Base-by-base conservation (phyloP, 37 sponge, comb jelly and placozoan genomes). In the Petrosia ficiformis region DNA sequence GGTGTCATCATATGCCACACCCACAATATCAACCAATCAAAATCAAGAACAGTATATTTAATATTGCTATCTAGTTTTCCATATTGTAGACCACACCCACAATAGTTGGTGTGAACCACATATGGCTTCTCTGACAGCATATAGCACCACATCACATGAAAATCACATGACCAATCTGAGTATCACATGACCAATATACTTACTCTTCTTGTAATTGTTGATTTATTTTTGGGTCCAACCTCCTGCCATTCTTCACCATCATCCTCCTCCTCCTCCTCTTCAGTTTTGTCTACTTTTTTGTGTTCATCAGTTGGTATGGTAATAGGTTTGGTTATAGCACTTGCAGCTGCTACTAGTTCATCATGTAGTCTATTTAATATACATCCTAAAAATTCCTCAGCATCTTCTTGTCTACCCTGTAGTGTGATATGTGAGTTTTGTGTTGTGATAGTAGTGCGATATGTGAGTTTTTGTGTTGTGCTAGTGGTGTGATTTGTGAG, bases 321-420 rank as follows among this genome's bases (percentile, higher is more conserved):
- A n/a, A 59, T 31, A 6, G 77, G 38, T 48, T 8, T 8, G 54
- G 54, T 48, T 14, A 48, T 8, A 31, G 87, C 79, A 22, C 74
- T 58, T 37, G 61, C 59, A 29, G 87, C 89, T 2, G 82, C 75
- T 3, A 91, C 86, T 79, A 98, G 88, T 80, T 98, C 99, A 57
- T 95, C 96, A 67, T 98, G 99, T 0, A 98, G 82, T 25, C 82
- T 79, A 35, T 92, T 89, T 36, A 98, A 67, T 24, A 98, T 44
- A 58, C 85, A 81, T 4, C 94, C 90, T 0, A 98, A 87, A 71
- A 98, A 98, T 77, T 98, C 99, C 71, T 98, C 94, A 21, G 99
- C 97, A 83, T 98, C 99, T 71, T 98, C 99, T 56, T 98, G 99
- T 1, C 92, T 66, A 16, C 96, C 91, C 91, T 90, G 63, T 33